phyloP scores from a whole-genome alignment of 2,113 vertebrate species.

The Baryphthengus martii region DNA sequence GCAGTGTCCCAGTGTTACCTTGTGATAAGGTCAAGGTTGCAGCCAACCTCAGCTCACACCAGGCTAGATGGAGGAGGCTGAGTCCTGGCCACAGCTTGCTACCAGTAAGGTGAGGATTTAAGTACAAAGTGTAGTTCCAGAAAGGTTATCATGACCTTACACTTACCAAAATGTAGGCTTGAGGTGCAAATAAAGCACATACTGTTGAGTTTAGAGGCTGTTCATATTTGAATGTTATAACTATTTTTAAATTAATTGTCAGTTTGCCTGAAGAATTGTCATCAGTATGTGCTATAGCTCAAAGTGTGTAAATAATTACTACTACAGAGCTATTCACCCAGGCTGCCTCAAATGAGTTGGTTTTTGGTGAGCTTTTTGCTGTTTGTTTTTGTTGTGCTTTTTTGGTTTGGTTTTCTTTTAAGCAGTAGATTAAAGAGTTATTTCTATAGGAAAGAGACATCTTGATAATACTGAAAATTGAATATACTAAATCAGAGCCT shows the following conservation, averaged over 20 bases:
- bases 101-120: background rate
- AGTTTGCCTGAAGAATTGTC: background rate
- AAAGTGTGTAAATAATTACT: background rate
- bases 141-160: background rate
- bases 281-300: background rate
- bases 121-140: background rate
- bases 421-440: background rate
- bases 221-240: background rate
- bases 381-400: background rate
- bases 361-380: background rate
- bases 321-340: background rate
- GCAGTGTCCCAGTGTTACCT: background rate
- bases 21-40: background rate
- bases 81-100: background rate
- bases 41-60: background rate
- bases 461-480: background rate
- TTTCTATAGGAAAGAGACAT: conserved; percentile 1
- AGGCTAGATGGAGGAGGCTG: background rate
- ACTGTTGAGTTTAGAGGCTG: background rate
- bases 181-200: background rate
- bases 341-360: background rate
- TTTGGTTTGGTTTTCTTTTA: background rate
- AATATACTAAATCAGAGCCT: conserved; percentile 30
- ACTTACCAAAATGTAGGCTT: background rate
- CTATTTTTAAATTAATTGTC: background rate